phyloP scores from a whole-genome alignment of 2,113 vertebrate genomes.

The Elephas maximus region DNA sequence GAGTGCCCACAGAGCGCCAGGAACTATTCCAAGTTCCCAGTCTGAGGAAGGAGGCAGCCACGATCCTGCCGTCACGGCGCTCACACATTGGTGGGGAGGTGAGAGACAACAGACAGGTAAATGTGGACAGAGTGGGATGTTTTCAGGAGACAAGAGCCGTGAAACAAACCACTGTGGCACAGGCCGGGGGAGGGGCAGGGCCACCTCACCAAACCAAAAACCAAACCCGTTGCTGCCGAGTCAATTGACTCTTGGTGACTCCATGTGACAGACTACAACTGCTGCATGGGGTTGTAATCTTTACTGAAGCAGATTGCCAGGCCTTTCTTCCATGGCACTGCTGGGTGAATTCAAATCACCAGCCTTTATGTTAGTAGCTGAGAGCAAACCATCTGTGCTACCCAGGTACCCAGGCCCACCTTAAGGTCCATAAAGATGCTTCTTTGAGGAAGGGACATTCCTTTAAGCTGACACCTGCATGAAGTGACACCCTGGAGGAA shows the following conservation, averaged over 20 bases:
- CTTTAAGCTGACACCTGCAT: neutral
- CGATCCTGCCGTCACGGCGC: fast-evolving
- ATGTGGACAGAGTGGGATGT: neutral
- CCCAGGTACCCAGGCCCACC: neutral
- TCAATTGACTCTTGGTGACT: neutral
- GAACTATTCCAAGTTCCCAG: neutral
- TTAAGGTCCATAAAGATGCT: neutral
- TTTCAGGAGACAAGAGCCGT: neutral
- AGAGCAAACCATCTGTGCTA: neutral
- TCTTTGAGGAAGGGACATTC: neutral
- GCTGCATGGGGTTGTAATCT: neutral
- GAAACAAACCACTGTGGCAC: neutral
- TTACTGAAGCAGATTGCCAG: neutral
- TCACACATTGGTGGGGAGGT: fast-evolving
- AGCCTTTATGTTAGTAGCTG: neutral
- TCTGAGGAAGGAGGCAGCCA: no score
- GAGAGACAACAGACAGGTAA: neutral
- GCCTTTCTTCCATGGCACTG: neutral
- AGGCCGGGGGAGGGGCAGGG: neutral
- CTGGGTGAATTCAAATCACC: neutral
- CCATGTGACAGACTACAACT: neutral
- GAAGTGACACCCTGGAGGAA: no score
- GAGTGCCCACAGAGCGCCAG: no score
- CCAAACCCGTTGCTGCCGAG: neutral
- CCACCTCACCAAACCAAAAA: neutral